These are phyloP conservation scores for Xylophagus ater DNA, from an alignment of 2,888 invertebrate species.

Conservation along the genomic window DNA sequence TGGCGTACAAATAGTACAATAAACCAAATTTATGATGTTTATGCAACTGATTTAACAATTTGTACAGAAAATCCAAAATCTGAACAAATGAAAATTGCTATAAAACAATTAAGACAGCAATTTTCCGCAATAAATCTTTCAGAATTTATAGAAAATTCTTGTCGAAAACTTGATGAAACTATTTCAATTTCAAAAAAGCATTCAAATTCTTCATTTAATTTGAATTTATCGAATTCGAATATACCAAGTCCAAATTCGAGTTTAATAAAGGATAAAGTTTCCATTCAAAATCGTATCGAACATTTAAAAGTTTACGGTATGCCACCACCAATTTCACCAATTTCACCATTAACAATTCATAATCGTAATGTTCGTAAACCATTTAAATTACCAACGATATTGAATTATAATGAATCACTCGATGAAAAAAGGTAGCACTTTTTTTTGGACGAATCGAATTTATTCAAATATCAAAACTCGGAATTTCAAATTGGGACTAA, in stretches of 20 bases:
- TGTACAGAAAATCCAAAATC: constrained; percentile 52
- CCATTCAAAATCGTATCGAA: constrained; percentile 33
- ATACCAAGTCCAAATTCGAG: not conserved
- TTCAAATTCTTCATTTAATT: not conserved
- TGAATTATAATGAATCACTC: not conserved
- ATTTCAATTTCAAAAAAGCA: constrained; percentile 19
- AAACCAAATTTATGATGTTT: constrained; percentile 45
- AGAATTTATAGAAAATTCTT: constrained; percentile 21
- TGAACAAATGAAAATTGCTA: constrained; percentile 38
- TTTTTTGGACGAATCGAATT: constrained; percentile 1
- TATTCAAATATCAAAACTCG: not conserved
- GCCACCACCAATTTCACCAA: constrained; percentile 45
- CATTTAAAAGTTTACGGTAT: constrained; percentile 45
- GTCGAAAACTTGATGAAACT: constrained; percentile 23
- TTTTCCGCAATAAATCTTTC: constrained; percentile 24
- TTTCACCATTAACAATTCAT: constrained; percentile 34
- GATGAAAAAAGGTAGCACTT: constrained; percentile 2
- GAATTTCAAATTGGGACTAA: not conserved
- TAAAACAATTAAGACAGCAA: constrained; percentile 39
- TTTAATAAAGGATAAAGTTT: not conserved
- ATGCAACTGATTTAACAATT: constrained; percentile 50
- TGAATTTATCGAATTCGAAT: constrained; percentile 1
- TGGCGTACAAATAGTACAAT: constrained; percentile 43
- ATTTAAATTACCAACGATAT: constrained; percentile 11
- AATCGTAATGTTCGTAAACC: constrained; percentile 2